A percentile compares a stretch with the other conserved stretches of the same genome.
Conservation (phyloP, 37 sponge, comb jelly and placozoan species). For the Chondrosia reniformis region DNA sequence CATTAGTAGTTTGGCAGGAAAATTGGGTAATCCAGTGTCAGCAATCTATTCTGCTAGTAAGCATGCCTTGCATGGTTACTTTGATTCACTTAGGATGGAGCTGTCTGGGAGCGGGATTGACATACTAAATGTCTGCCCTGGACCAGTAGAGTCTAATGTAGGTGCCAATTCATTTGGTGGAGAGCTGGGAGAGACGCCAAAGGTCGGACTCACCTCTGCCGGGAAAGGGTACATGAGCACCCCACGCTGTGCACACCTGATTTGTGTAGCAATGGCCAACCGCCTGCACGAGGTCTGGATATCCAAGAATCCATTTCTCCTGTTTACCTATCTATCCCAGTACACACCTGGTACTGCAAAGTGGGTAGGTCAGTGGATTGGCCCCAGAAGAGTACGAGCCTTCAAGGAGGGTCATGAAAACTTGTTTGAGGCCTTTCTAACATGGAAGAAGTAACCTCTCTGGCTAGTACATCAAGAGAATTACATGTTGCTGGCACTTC, state of each 20-base stretch:
- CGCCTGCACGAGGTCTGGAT: conserved; percentile 87
- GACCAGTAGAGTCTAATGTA: conserved; percentile 65
- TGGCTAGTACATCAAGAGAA: too few species aligned
- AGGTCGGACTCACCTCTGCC: too few species aligned
- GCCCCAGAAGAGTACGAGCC: conserved; percentile 39
- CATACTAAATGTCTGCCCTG: conserved; percentile 80
- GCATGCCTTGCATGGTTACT: conserved; percentile 93
- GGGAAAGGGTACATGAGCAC: conserved; percentile 23
- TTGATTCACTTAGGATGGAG: conserved; percentile 83
- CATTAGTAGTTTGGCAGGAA: conserved; percentile 87
- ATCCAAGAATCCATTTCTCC: conserved; percentile 60
- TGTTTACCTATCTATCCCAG: conserved; percentile 76
- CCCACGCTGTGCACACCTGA: conserved; percentile 77
- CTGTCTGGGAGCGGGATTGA: conserved; percentile 49
- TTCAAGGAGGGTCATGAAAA: conserved; percentile 43
- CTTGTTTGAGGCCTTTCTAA: too few species aligned
- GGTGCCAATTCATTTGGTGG: background rate
- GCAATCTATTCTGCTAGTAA: conserved; percentile 84
- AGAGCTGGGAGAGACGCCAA: too few species aligned
- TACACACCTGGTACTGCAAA: conserved; percentile 61
- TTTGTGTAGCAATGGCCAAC: conserved; percentile 84
- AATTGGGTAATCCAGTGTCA: conserved; percentile 78
- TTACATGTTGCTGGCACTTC: too few species aligned
- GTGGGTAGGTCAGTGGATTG: conserved; percentile 60
- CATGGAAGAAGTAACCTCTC: too few species aligned